Evolutionary conservation across 1,140 invertebrate genomes (phyloP).

Genomic region (Vollenhovia emeryi): DNA sequence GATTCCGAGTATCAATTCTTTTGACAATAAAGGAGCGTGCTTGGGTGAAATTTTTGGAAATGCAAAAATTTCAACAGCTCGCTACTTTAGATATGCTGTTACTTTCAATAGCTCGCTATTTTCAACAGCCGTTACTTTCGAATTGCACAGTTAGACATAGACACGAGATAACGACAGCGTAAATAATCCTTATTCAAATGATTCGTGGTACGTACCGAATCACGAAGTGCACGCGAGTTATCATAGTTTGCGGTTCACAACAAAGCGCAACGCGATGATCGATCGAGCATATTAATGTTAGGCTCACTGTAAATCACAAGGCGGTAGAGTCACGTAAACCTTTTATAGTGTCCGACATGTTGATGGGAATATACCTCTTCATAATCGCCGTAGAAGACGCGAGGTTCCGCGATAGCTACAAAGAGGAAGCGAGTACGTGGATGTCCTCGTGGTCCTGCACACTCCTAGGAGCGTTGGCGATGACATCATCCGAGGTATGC

Average conservation of each 20-base stretch:
- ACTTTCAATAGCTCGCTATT: no score
- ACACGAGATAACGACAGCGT: slow-evolving; percentile 9
- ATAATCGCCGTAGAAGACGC: slow-evolving; percentile 90
- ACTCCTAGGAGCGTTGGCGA: slow-evolving; percentile 88
- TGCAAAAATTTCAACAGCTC: neutral
- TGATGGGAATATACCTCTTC: slow-evolving; percentile 93
- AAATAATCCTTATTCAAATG: slow-evolving; percentile 50
- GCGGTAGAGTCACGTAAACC: slow-evolving; percentile 51
- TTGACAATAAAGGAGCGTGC: neutral
- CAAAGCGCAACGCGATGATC: slow-evolving; percentile 45
- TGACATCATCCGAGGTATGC: slow-evolving; percentile 89
- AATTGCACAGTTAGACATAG: neutral
- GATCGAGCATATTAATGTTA: slow-evolving; percentile 62
- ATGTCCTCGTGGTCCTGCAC: slow-evolving; percentile 89
- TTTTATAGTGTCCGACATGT: slow-evolving; percentile 89
- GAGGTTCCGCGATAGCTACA: slow-evolving; percentile 88
- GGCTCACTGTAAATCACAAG: slow-evolving; percentile 63
- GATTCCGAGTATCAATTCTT: neutral
- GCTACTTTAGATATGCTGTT: no score
- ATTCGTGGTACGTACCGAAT: slow-evolving; percentile 21
- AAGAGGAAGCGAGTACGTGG: slow-evolving; percentile 88
- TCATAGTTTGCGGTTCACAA: slow-evolving; percentile 49
- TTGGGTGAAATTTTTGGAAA: neutral
- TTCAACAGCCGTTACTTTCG: neutral
- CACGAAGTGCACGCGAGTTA: slow-evolving; percentile 49